Percentiles rank a stretch among this genome's conserved stretches.
These are phyloP conservation scores for Agonopterix alstromeriana DNA, from an alignment of 2,888 invertebrate genomes.

Conservation along the genomic window DNA sequence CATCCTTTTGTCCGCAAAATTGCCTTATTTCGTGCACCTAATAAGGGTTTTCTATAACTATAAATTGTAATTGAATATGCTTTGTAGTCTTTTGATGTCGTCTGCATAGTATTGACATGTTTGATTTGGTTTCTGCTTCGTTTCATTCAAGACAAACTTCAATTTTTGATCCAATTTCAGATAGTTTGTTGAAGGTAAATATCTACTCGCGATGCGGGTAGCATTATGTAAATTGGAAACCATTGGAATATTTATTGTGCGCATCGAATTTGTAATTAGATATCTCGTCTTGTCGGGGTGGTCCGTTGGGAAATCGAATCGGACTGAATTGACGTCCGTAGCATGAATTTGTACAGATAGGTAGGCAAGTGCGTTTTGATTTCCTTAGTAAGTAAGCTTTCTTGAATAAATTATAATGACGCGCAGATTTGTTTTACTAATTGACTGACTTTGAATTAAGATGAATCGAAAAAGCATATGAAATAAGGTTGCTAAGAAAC, in stretches of 20 bases:
- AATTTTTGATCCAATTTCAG: constrained; percentile 11
- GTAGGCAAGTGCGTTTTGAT: not conserved
- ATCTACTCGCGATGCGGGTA: not conserved
- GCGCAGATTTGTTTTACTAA: not conserved
- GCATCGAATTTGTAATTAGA: constrained; percentile 70
- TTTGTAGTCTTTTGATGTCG: constrained; percentile 63
- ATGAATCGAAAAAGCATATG: too few species aligned
- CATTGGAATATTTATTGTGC: constrained; percentile 67
- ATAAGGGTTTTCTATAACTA: constrained; percentile 67
- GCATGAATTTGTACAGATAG: constrained; percentile 32
- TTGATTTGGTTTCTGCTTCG: constrained; percentile 36
- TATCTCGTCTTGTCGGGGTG: constrained; percentile 38
- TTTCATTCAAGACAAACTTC: constrained; percentile 9
- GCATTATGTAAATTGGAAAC: constrained; percentile 51
- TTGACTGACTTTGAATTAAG: too few species aligned
- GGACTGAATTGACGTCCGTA: constrained; percentile 38
- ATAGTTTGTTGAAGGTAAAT: constrained; percentile 7
- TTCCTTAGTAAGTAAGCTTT: constrained; percentile 11
- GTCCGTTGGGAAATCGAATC: constrained; percentile 60
- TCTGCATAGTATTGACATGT: constrained; percentile 42
- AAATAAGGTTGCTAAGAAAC: too few species aligned
- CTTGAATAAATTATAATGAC: not conserved
- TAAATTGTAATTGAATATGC: constrained; percentile 61
- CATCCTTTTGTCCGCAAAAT: constrained; percentile 70
- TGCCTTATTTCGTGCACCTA: constrained; percentile 67